Percentiles rank a stretch among this genome's conserved stretches.
These are phyloP conservation scores for Synergus umbraculus DNA, from an alignment of 2,888 invertebrate species.

Conservation along the genomic window DNA sequence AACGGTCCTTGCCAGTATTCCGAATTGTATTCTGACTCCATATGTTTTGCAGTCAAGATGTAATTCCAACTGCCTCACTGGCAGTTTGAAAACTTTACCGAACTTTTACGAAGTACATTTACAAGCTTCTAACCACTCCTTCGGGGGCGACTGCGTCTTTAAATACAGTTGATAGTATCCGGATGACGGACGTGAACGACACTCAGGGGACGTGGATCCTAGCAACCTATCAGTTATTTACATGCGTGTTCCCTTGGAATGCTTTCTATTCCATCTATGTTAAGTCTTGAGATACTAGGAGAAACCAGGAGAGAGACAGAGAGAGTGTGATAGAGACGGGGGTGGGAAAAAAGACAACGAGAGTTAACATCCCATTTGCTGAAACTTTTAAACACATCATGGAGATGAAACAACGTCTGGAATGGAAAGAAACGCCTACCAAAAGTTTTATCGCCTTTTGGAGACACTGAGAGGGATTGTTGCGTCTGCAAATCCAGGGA, in stretches of 20 bases:
- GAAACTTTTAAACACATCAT: slow-evolving; percentile 7
- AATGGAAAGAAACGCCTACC: neutral
- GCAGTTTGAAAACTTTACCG: neutral
- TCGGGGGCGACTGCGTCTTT: slow-evolving; percentile 26
- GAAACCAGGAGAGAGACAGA: neutral
- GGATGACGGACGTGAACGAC: slow-evolving; percentile 43
- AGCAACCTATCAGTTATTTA: neutral
- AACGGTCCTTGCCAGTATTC: neutral
- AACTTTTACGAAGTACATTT: slow-evolving; percentile 53
- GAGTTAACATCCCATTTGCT: neutral
- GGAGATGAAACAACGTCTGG: neutral
- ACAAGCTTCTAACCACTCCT: slow-evolving; percentile 44
- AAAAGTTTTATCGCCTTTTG: neutral
- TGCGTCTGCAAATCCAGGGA: neutral
- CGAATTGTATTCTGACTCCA: neutral
- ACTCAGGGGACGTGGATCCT: neutral
- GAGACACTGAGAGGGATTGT: neutral
- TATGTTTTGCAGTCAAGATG: neutral
- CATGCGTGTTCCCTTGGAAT: neutral
- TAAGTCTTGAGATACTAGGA: neutral
- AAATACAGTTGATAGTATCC: slow-evolving; percentile 42
- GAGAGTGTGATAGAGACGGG: too few species aligned
- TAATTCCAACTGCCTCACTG: neutral
- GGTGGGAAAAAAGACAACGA: too few species aligned
- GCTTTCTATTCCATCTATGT: neutral